Conservation (phyloP, 2,113 vertebrate species). For the Salvelinus sp. region DNA sequence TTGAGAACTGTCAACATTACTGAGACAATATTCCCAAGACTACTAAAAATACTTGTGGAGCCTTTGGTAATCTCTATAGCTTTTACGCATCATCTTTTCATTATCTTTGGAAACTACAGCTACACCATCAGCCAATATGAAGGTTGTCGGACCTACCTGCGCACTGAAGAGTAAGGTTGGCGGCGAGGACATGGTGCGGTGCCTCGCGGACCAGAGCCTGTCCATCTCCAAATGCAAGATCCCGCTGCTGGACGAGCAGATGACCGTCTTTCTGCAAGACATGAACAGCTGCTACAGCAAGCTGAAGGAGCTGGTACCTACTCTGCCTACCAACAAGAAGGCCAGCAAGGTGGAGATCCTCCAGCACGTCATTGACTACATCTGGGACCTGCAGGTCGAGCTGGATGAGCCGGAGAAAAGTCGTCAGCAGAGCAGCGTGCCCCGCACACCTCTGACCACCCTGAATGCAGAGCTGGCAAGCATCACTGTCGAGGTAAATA, state of each 20-base stretch:
- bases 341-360: constrained; percentile 93
- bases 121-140: constrained; percentile 65
- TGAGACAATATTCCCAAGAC: neutral
- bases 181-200: constrained; percentile 79
- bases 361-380: constrained; percentile 96
- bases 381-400: constrained; percentile 93
- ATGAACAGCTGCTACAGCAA: constrained; percentile 97
- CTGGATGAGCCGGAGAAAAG: constrained; percentile 82
- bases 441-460: constrained; percentile 78
- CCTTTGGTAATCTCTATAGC: neutral
- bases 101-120: constrained; percentile 53
- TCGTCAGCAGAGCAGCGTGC: constrained; percentile 55
- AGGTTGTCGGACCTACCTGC: constrained; percentile 81
- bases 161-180: constrained; percentile 81
- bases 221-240: constrained; percentile 83
- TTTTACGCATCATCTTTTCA: neutral
- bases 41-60: constrained; percentile 15
- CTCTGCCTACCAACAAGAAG: constrained; percentile 89
- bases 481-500: constrained; percentile 86
- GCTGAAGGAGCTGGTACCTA: constrained; percentile 89
- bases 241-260: constrained; percentile 82
- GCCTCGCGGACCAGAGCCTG: constrained; percentile 84
- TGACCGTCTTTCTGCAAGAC: constrained; percentile 87
- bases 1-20: constrained; percentile 74
- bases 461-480: constrained; percentile 81